phyloP scores from a whole-genome alignment of 2,888 invertebrate genomes.

The Pristionchus fissidentatus region DNA sequence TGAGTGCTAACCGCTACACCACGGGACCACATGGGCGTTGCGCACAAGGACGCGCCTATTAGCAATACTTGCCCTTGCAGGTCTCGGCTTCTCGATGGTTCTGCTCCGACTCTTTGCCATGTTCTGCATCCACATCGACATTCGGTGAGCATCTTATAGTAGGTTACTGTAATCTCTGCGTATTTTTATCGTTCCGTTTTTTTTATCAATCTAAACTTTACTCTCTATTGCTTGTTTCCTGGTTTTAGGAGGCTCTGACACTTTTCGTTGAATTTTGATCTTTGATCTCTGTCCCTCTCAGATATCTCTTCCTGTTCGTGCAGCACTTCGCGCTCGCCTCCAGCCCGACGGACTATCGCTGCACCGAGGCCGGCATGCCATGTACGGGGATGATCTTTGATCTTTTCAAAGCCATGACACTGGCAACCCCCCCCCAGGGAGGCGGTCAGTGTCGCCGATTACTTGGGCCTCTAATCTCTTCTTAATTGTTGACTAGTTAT shows the following conservation, averaged over 20 bases:
- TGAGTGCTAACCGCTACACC: conserved; percentile 61
- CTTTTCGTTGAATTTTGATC: not conserved
- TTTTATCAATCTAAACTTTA: too few species aligned
- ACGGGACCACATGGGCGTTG: conserved; percentile 53
- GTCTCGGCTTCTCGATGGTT: conserved; percentile 18
- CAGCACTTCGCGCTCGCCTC: not conserved
- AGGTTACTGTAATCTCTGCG: not conserved
- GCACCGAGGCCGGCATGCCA: conserved; percentile 1
- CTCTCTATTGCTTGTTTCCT: too few species aligned
- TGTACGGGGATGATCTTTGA: conserved; percentile 33
- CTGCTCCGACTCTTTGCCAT: not conserved
- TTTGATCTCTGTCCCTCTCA: not conserved
- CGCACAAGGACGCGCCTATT: too few species aligned
- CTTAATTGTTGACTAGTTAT: too few species aligned
- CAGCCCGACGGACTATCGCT: not conserved
- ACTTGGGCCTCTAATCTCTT: too few species aligned
- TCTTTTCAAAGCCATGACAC: too few species aligned
- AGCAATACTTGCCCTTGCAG: too few species aligned
- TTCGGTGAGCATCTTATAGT: not conserved
- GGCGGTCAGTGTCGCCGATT: too few species aligned
- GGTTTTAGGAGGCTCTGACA: too few species aligned
- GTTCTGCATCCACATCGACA: not conserved
- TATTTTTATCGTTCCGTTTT: too few species aligned
- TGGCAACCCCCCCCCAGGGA: too few species aligned
- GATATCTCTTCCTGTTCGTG: conserved; percentile 37